phyloP scores from a whole-genome alignment of 2,888 invertebrate species.

The Lithophane leautieri region DNA sequence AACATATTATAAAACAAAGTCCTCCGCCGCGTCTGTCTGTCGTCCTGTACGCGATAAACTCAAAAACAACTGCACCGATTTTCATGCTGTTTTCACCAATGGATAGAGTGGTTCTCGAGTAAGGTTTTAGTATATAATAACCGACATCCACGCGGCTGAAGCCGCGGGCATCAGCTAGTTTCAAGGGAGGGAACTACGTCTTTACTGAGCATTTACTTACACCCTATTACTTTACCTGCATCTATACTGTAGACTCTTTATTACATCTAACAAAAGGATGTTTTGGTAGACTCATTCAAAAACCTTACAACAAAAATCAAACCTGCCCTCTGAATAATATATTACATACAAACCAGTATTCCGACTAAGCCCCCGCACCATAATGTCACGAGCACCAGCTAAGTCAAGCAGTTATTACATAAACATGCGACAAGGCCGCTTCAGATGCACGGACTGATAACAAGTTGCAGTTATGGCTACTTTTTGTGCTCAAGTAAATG shows the following conservation, averaged over 20 bases:
- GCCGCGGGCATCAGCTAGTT: no score
- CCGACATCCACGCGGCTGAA: no score
- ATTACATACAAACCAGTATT: not conserved
- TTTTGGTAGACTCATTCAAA: not conserved
- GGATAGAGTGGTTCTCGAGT: no score
- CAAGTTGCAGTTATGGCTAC: constrained; percentile 6
- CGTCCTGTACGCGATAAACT: no score
- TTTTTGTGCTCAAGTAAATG: constrained; percentile 24
- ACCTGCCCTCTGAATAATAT: not conserved
- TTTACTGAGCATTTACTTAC: not conserved
- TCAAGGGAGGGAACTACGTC: not conserved
- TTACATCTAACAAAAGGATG: not conserved
- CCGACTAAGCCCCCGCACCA: not conserved
- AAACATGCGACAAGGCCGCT: constrained; percentile 32
- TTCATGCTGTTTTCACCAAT: no score
- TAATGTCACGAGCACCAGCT: constrained; percentile 10
- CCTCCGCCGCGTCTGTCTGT: no score
- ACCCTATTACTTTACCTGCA: not conserved
- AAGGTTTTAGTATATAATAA: no score
- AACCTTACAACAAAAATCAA: not conserved
- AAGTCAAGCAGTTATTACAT: constrained; percentile 25
- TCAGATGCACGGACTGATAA: constrained; percentile 37
- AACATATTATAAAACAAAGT: no score
- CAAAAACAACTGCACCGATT: no score
- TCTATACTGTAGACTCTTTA: not conserved